Evolutionary conservation across 2,797 vertebrate genomes (phyloP).

Genomic region (Melanotaenia boesemani): DNA sequence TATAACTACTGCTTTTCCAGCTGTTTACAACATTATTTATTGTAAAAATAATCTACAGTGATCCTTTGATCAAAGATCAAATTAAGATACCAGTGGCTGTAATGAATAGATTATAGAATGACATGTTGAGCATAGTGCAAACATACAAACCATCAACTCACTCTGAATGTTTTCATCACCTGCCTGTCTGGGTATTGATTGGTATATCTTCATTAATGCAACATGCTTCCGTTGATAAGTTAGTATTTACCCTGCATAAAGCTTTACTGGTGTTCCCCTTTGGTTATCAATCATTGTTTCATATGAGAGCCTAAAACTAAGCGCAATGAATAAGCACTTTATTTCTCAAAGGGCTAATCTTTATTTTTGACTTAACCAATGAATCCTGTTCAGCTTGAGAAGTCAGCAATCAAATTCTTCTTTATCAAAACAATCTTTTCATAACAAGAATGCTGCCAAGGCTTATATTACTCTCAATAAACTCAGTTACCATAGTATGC

Average conservation of each 20-base stretch:
- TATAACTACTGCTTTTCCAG: not conserved
- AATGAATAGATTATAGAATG: not conserved
- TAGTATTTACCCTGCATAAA: not conserved
- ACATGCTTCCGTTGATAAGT: not conserved
- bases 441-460: not conserved
- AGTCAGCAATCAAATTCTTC: not conserved
- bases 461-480: not conserved
- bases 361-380: slow-evolving; percentile 13
- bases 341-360: not conserved
- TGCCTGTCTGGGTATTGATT: not conserved
- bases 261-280: not conserved
- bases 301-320: not conserved
- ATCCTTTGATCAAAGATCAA: slow-evolving; percentile 1
- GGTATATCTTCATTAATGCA: not conserved
- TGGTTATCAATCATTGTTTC: not conserved
- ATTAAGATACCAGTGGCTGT: slow-evolving; percentile 14
- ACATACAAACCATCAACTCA: not conserved
- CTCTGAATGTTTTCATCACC: not conserved
- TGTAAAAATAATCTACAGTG: not conserved
- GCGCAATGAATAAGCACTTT: not conserved
- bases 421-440: not conserved
- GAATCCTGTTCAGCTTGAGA: slow-evolving; percentile 7
- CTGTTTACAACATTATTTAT: not conserved
- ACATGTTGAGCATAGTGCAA: not conserved
- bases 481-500: not conserved